phyloP scores from a whole-genome alignment of 2,113 vertebrate genomes.

The Sphaerodactylus townsendi region DNA sequence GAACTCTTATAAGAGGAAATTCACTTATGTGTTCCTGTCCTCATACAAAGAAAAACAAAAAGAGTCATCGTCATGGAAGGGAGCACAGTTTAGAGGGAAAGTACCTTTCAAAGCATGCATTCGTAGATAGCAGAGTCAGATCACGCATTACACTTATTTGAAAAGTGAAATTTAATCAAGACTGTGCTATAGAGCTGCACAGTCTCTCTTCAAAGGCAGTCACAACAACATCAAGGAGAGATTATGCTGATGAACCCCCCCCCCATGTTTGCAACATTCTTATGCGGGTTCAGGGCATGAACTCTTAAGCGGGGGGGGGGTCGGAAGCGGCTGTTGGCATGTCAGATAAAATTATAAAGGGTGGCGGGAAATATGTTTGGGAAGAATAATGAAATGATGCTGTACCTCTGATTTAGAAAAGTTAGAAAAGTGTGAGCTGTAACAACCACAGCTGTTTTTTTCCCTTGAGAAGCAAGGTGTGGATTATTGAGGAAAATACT shows the following conservation, averaged over 20 bases:
- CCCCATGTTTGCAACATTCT: not conserved
- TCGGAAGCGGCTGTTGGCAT: conserved; percentile 42
- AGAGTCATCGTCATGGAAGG: not conserved
- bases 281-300: conserved; percentile 38
- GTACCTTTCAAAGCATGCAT: not conserved
- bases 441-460: not conserved
- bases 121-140: conserved; percentile 19
- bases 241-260: conserved; percentile 35
- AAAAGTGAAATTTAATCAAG: conserved; percentile 22
- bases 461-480: not conserved
- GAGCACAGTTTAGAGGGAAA: not conserved
- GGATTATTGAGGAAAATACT: not conserved
- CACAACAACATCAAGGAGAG: conserved; percentile 34
- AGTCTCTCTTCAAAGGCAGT: conserved; percentile 16
- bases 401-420: conserved; percentile 37
- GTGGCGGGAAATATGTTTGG: conserved; percentile 18
- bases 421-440: not conserved
- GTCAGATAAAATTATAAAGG: conserved; percentile 57
- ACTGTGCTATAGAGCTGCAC: conserved; percentile 18
- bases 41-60: not conserved
- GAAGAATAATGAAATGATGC: conserved; percentile 46
- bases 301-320: conserved; percentile 51
- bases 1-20: conserved; percentile 30
- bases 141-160: conserved; percentile 31
- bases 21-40: not conserved